Percentiles rank a stretch among this genome's conserved stretches.
Evolutionary conservation across 2,113 vertebrate genomes (phyloP).

Genomic region (Ictidomys tridecemlineatus): DNA sequence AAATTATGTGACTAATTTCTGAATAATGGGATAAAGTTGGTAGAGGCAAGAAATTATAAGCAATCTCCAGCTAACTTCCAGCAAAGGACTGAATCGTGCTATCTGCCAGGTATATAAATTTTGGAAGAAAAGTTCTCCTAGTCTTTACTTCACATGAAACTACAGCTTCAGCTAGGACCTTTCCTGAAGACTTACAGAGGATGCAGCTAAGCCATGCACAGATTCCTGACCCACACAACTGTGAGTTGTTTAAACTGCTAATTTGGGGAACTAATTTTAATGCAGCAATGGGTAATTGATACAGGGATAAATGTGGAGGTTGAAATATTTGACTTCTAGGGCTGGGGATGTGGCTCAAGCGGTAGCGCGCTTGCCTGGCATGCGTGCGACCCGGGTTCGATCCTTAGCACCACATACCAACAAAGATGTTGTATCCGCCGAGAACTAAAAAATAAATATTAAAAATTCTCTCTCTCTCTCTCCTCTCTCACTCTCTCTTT

Average conservation of each 20-base stretch:
- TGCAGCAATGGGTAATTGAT: neutral
- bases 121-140: neutral
- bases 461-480: too few relatives aligned
- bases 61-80: neutral
- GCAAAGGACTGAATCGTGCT: neutral
- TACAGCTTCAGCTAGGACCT: neutral
- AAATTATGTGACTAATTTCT: neutral
- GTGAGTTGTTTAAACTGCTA: neutral
- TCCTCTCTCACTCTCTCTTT: too few relatives aligned
- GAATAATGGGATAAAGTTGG: neutral
- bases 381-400: too few relatives aligned
- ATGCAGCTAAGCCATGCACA: neutral
- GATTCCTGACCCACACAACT: neutral
- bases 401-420: too few relatives aligned
- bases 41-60: neutral
- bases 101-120: neutral
- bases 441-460: too few relatives aligned
- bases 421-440: too few relatives aligned
- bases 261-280: neutral
- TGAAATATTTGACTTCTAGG: neutral
- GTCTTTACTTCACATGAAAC: neutral
- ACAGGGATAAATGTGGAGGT: neutral
- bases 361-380: too few relatives aligned
- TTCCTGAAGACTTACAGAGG: neutral
- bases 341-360: too few relatives aligned